Conservation (phyloP, 2,113 vertebrate species). For the Nerophis ophidion region DNA sequence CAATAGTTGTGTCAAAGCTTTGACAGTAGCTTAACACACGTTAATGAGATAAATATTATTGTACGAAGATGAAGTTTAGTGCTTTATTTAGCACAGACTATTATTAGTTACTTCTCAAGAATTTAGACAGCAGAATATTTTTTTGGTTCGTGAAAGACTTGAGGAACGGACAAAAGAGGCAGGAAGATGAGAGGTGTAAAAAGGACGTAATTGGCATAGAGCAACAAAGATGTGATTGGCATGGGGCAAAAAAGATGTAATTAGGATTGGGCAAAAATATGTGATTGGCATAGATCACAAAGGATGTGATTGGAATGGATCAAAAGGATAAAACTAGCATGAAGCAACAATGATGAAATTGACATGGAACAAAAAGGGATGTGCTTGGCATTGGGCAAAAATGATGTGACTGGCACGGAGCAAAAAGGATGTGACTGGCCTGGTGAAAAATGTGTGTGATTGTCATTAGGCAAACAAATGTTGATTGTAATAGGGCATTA, state of each 20-base stretch:
- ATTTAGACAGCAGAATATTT: background rate
- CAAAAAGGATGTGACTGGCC: conserved; percentile 18
- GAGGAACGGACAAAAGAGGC: conserved; percentile 15
- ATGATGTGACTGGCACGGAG: conserved; percentile 32
- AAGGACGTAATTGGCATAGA: conserved; percentile 33
- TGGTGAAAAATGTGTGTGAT: no score
- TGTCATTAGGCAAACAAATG: no score
- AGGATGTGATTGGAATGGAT: no score
- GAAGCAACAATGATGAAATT: no score
- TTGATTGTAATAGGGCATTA: no score
- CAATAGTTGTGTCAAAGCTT: background rate
- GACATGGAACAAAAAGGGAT: conserved; percentile 29
- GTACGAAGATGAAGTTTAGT: background rate
- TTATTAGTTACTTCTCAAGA: background rate
- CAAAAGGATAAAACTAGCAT: no score
- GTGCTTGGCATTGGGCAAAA: conserved; percentile 21
- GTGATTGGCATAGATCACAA: no score
- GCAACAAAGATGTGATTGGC: conserved; percentile 22
- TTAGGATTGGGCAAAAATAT: no score
- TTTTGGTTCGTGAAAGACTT: conserved; percentile 39
- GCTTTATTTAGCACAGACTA: no score
- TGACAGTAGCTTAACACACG: background rate
- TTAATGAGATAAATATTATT: conserved; percentile 7
- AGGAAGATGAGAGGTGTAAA: conserved; percentile 38
- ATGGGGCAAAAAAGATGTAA: no score